Base-by-base conservation (phyloP, 2,797 vertebrate genomes). In the Loris lydekkerianus region DNA sequence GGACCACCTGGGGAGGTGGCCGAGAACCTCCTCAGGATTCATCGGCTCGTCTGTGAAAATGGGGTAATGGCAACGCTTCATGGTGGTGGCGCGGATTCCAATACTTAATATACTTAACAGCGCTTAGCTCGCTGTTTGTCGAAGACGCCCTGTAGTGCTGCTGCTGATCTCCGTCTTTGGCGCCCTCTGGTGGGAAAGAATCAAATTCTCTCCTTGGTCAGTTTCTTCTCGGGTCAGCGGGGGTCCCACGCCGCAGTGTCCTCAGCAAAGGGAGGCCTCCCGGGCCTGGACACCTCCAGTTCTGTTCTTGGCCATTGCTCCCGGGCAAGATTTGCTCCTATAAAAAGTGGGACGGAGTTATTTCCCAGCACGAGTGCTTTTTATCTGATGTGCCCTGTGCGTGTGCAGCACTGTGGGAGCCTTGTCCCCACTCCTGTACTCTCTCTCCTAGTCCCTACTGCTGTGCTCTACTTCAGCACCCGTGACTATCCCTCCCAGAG, bases 361-460 rank as follows among this genome's bases (percentile, higher is more conserved):
- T 70, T 72, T 56, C 46, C 29, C 2, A 0, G 31, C 15, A 3
- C 18, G 27, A 65, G 10, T 17, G n/a, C 20, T n/a, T 34, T 70
- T 70, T 70, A 34, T 70, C n/a, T 34, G n/a, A n/a, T 21, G n/a
- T 70, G 67, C 34, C 20, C 67, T 21, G 67, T 25, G 21, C 23
- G 70, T 49, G 49, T 49, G 49, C 49, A 49, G 49, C 49, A 49
- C 49, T 49, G 13, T 49, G 49, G 49, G 49, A 49, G 49, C 13
- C 49, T 65, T 18, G 5, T 6, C 63, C 2, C 7, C 14, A 37
- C 58, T n/a, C 3, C 7, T 0, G 8, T 21, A 8, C 61, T 58
- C 46, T 5, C 23, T 23, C 49, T 70, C 1, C 63, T 15, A 90
- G 20, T 21, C 3, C 76, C 63, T 31, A 31, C 14, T 5, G 3